Percentiles rank a stretch among this genome's conserved stretches.
Conservation (phyloP, 2,797 vertebrate genomes). For the Aphelocoma californica region DNA sequence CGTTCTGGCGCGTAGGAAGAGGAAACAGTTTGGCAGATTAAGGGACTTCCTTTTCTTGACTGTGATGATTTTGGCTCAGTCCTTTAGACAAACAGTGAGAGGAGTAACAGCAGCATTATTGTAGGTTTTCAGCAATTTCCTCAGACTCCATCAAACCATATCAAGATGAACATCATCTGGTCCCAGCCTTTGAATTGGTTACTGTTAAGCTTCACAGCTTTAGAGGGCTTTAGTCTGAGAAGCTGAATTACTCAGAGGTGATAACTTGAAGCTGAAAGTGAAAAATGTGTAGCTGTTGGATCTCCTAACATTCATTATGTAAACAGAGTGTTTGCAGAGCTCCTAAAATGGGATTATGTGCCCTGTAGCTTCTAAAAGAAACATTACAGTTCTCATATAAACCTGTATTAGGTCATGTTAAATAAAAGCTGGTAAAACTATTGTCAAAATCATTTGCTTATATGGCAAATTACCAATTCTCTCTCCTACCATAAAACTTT, state of each 20-base stretch:
- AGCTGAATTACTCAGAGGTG: background rate
- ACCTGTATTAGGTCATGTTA: background rate
- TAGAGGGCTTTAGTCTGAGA: background rate
- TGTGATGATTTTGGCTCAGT: slow-evolving; percentile 37
- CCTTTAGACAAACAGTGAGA: background rate
- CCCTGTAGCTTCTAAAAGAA: background rate
- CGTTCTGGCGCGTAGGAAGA: background rate
- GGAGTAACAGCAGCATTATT: background rate
- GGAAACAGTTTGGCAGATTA: background rate
- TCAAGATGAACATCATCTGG: background rate
- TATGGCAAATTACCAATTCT: background rate
- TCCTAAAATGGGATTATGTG: slow-evolving; percentile 24
- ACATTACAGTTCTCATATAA: background rate
- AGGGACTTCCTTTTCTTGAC: slow-evolving; percentile 14
- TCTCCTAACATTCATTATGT: background rate
- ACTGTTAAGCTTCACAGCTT: background rate
- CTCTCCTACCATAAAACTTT: background rate
- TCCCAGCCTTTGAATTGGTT: background rate
- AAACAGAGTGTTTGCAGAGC: slow-evolving; percentile 30
- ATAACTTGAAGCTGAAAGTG: slow-evolving; percentile 27
- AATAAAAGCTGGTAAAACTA: background rate
- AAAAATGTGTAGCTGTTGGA: slow-evolving; percentile 33
- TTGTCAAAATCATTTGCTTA: background rate
- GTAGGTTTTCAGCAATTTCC: slow-evolving; percentile 13
- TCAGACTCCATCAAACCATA: background rate